Evolutionary conservation across 1,140 invertebrate genomes (phyloP).

Genomic region (Tyrophagus putrescentiae): DNA sequence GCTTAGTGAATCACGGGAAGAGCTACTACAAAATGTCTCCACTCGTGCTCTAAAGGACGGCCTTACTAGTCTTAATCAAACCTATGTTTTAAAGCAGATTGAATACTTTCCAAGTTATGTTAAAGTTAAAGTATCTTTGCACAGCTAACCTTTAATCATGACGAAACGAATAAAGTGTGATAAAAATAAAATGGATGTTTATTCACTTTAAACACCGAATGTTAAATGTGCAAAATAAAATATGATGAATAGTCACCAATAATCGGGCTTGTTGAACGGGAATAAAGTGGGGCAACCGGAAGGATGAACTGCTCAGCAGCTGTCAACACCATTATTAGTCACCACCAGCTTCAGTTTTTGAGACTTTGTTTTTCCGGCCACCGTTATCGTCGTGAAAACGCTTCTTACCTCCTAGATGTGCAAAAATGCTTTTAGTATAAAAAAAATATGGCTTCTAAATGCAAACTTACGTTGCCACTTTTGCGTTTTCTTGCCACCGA

Average conservation of each 20-base stretch:
- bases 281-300: constrained; percentile 1
- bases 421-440: neutral
- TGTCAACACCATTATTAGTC: neutral
- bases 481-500: constrained; percentile 2
- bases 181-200: neutral
- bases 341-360: neutral
- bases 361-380: neutral
- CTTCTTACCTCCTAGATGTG: constrained; percentile 8
- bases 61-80: constrained; percentile 52
- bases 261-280: too few species aligned
- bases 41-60: constrained; percentile 66
- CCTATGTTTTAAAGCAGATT: constrained; percentile 52
- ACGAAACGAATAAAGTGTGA: constrained; percentile 7
- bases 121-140: constrained; percentile 27
- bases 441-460: neutral
- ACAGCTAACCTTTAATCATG: neutral
- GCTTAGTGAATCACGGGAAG: constrained; percentile 44
- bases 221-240: too few species aligned
- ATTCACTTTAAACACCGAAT: too few species aligned
- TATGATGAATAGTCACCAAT: too few species aligned
- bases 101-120: constrained; percentile 42
- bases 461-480: constrained; percentile 17
- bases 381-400: neutral
- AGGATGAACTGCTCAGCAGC: neutral
- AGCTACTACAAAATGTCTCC: constrained; percentile 56